A percentile compares a stretch with the other conserved stretches of the same genome.
These are phyloP conservation scores for Corvus hawaiiensis DNA, from an alignment of 2,113 vertebrate species.

Conservation along the genomic window DNA sequence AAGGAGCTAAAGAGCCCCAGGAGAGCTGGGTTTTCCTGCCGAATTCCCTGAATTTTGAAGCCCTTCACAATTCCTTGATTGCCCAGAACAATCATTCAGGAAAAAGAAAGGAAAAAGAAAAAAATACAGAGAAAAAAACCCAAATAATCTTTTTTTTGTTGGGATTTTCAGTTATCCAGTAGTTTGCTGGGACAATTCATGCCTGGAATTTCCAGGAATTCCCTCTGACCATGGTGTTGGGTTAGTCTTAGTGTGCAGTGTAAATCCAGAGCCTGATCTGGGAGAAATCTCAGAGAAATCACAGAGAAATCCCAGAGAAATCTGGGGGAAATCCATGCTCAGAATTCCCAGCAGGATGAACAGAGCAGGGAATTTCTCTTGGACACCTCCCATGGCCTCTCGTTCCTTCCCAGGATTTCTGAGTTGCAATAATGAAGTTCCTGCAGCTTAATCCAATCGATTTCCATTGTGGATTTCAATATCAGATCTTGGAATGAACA, in stretches of 20 bases:
- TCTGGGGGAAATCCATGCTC: not conserved
- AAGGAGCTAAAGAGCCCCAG: not conserved
- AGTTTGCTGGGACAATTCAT: not conserved
- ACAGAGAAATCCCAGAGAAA: not conserved
- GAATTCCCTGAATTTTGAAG: not conserved
- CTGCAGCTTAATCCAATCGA: not conserved
- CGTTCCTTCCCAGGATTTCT: not conserved
- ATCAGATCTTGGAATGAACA: not conserved
- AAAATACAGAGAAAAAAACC: rapidly evolving
- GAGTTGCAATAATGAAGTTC: not conserved
- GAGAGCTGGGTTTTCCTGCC: not conserved
- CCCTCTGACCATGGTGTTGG: rapidly evolving
- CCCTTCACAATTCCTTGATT: not conserved
- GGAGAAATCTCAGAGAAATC: not conserved
- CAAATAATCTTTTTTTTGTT: not conserved
- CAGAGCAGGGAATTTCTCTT: not conserved
- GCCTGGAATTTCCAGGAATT: not conserved
- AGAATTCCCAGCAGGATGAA: not conserved
- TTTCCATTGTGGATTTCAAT: not conserved
- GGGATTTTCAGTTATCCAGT: not conserved
- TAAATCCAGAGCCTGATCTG: not conserved
- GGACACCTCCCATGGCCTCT: not conserved
- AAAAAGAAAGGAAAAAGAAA: rapidly evolving
- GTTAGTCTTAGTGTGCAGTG: not conserved
- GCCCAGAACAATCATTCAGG: not conserved